Conservation (phyloP, 2,888 invertebrate genomes). For the Altica lythri region DNA sequence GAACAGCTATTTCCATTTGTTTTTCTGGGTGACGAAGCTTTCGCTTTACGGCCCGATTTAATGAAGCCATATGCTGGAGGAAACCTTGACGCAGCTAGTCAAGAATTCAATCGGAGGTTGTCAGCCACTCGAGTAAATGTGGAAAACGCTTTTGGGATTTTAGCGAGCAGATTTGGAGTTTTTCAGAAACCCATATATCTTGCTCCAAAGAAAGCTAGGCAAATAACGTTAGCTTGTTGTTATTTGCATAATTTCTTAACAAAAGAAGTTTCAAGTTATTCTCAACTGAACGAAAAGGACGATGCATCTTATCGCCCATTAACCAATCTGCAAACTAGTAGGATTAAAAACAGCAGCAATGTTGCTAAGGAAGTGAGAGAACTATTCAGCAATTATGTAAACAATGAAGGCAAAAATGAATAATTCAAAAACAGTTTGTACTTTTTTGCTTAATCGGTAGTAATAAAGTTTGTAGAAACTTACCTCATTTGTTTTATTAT, state of each 20-base stretch:
- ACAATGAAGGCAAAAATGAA: too few relatives aligned
- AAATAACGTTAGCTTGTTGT: conserved; percentile 19
- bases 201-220: conserved; percentile 19
- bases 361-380: conserved; percentile 5
- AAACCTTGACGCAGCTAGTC: conserved; percentile 8
- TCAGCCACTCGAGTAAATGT: conserved; percentile 13
- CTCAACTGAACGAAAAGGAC: too few relatives aligned
- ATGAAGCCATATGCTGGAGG: conserved; percentile 19
- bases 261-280: too few relatives aligned
- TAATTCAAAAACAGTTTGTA: conserved; percentile 2
- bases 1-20: conserved; percentile 17
- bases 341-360: conserved; percentile 3
- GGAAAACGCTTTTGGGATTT: conserved; percentile 19
- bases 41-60: conserved; percentile 10
- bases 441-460: not conserved
- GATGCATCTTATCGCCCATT: too few relatives aligned
- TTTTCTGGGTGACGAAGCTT: conserved; percentile 19
- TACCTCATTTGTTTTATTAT: not conserved
- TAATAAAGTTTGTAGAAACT: too few relatives aligned
- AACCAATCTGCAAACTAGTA: too few relatives aligned
- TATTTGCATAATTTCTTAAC: conserved; percentile 26
- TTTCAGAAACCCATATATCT: conserved; percentile 19
- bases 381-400: too few relatives aligned
- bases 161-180: conserved; percentile 21
- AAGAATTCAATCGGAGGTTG: conserved; percentile 19